These are phyloP conservation scores for Calonectris borealis DNA, from an alignment of 2,113 vertebrate species.

Conservation along the genomic window DNA sequence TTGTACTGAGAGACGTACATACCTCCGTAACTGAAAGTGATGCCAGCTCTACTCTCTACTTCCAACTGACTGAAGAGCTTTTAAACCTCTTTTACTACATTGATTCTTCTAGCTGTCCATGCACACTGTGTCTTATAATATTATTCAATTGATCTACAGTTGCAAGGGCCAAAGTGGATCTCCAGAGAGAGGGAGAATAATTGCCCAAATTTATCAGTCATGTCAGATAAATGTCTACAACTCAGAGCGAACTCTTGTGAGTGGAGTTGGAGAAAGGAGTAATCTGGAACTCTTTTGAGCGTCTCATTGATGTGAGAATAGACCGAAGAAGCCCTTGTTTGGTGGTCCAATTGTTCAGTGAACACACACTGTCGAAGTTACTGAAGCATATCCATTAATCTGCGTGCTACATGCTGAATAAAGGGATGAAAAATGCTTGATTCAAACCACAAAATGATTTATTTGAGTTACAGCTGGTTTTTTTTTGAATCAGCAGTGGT, in stretches of 20 bases:
- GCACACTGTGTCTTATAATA: constrained; percentile 28
- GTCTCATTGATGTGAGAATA: constrained; percentile 27
- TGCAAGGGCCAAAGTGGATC: constrained; percentile 42
- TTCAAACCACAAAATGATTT: constrained; percentile 29
- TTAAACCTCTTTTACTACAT: constrained; percentile 19
- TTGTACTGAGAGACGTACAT: neutral
- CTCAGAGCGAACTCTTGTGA: constrained; percentile 16
- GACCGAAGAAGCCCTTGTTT: constrained; percentile 35
- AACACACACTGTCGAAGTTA: neutral
- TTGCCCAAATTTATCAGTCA: constrained; percentile 42
- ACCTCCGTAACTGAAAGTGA: constrained; percentile 2
- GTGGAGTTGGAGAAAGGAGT: constrained; percentile 35
- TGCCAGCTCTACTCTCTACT: neutral
- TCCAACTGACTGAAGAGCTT: constrained; percentile 45
- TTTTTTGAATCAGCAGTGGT: neutral
- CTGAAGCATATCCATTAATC: constrained; percentile 46
- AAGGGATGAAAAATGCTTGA: constrained; percentile 32
- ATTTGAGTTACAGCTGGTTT: neutral
- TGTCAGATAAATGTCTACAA: constrained; percentile 44
- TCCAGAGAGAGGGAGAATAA: constrained; percentile 37
- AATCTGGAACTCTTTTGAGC: constrained; percentile 59
- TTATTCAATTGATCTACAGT: constrained; percentile 39
- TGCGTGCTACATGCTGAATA: constrained; percentile 14
- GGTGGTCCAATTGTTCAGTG: constrained; percentile 50
- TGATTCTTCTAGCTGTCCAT: constrained; percentile 43